Conservation (phyloP, 2,797 vertebrate species). For the Podarcis lilfordi region DNA sequence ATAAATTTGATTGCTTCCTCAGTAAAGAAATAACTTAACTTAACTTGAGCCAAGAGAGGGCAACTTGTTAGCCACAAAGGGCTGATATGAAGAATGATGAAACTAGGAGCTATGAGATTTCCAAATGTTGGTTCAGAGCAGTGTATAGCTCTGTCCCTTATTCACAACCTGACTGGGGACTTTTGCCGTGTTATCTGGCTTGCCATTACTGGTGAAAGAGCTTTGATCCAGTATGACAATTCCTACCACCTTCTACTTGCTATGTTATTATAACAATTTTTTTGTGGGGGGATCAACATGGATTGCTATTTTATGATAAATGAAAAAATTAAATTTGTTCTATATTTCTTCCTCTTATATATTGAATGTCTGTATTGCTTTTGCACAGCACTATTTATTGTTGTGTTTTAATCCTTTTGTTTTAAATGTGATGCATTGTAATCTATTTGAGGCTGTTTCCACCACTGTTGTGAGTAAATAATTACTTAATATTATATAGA, state of each 20-base stretch:
- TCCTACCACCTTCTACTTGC: background rate
- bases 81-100: background rate
- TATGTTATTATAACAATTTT: background rate
- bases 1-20: background rate
- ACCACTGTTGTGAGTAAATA: background rate
- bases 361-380: background rate
- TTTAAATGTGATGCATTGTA: background rate
- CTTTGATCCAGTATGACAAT: background rate
- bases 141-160: too few relatives aligned
- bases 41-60: background rate
- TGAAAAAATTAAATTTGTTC: background rate
- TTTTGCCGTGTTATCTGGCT: background rate
- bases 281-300: background rate
- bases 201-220: background rate
- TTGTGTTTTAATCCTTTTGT: background rate
- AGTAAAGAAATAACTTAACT: background rate
- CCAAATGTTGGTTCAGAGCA: background rate
- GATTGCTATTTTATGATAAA: background rate
- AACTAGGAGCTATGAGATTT: background rate
- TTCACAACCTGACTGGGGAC: too few relatives aligned
- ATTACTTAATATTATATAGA: background rate
- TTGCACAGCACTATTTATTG: background rate
- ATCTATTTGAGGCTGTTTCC: background rate
- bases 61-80: background rate
- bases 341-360: background rate